A percentile compares a stretch with the other conserved stretches of the same genome.
Evolutionary conservation across 2,888 invertebrate species (phyloP).

Genomic region (Pilophorus perplexus): DNA sequence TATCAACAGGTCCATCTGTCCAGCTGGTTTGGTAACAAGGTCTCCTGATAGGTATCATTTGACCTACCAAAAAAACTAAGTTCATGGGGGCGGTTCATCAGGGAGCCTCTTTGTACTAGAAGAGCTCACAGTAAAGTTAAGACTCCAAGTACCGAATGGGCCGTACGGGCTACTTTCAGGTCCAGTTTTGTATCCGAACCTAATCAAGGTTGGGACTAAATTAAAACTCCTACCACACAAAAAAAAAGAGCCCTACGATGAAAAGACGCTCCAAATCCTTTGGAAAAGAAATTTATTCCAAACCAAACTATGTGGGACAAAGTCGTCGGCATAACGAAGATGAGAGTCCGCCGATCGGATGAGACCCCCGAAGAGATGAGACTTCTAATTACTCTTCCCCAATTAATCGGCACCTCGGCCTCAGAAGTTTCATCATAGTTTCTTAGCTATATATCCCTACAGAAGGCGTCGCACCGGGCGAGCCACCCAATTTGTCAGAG

Average conservation of each 20-base stretch:
- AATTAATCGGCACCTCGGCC: constrained; percentile 39
- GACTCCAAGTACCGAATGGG: no score
- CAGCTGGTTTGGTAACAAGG: no score
- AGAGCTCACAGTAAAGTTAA: no score
- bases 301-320: constrained; percentile 36
- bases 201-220: constrained; percentile 26
- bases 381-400: constrained; percentile 36
- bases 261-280: constrained; percentile 15
- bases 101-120: no score
- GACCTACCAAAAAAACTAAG: no score
- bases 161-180: background rate
- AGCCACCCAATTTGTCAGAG: constrained; percentile 33
- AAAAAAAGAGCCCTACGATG: constrained; percentile 17
- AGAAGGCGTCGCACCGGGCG: background rate
- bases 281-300: constrained; percentile 32
- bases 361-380: constrained; percentile 25
- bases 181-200: constrained; percentile 1
- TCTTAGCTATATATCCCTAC: constrained; percentile 1
- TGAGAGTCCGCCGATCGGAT: background rate
- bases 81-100: no score
- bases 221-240: constrained; percentile 3
- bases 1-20: no score
- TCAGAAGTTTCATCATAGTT: constrained; percentile 38
- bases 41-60: no score
- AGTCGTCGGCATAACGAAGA: constrained; percentile 23